Conservation (phyloP, 2,797 vertebrate species). For the Balearica regulorum region DNA sequence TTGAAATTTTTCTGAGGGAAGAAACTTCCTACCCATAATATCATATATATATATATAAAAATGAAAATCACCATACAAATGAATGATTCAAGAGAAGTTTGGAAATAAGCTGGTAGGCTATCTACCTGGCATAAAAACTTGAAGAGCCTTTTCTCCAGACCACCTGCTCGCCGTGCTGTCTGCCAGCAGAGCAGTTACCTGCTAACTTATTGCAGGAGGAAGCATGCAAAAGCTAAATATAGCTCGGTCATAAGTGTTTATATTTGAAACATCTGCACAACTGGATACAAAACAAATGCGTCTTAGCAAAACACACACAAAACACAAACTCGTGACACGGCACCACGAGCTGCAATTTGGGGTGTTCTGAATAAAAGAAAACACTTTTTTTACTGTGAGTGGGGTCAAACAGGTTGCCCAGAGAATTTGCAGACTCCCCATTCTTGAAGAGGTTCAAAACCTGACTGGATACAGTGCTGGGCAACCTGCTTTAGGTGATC, state of each 20-base stretch:
- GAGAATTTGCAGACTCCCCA: neutral
- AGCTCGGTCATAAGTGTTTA: neutral
- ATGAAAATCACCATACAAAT: neutral
- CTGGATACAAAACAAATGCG: slow-evolving; percentile 42
- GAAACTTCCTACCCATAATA: neutral
- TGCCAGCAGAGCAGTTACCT: neutral
- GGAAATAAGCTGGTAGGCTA: neutral
- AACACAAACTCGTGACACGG: neutral
- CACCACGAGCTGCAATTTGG: neutral
- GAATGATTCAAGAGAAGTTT: neutral
- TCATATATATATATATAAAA: neutral
- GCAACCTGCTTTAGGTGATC: neutral
- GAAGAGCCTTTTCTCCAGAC: neutral
- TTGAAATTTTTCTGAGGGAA: neutral
- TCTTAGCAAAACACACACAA: slow-evolving; percentile 3
- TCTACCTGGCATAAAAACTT: neutral
- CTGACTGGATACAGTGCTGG: neutral
- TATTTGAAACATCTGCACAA: slow-evolving; percentile 24
- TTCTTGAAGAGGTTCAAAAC: neutral
- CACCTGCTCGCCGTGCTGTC: neutral
- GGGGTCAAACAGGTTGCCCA: neutral
- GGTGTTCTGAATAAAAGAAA: neutral
- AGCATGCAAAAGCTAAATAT: neutral
- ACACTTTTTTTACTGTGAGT: neutral
- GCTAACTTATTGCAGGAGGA: neutral